Percentiles rank a stretch among this genome's conserved stretches.
phyloP scores from a whole-genome alignment of 2,113 vertebrate species.

The Esox niger region DNA sequence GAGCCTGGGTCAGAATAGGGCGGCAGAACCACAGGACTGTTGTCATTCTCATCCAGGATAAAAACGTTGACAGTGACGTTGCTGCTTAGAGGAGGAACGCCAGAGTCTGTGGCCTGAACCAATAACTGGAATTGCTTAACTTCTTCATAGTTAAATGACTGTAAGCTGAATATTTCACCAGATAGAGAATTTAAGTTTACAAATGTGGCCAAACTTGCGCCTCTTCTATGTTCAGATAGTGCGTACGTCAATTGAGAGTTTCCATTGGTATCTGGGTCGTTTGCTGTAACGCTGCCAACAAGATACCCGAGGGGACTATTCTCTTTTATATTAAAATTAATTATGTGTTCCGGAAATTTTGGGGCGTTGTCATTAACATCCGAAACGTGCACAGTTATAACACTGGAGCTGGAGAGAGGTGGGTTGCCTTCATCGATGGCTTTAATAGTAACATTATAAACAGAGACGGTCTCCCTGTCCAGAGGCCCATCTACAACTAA shows the following conservation, averaged over 20 bases:
- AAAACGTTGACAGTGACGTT: constrained; percentile 58
- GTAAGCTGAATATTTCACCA: constrained; percentile 71
- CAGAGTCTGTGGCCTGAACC: constrained; percentile 73
- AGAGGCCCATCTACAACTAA: constrained; percentile 13
- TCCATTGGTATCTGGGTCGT: background rate
- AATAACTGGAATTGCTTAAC: constrained; percentile 69
- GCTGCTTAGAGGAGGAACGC: constrained; percentile 68
- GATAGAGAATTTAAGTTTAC: background rate
- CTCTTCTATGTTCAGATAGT: background rate
- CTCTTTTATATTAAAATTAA: background rate
- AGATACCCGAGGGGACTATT: background rate
- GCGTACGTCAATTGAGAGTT: background rate
- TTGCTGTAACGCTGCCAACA: background rate
- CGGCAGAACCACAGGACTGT: constrained; percentile 23
- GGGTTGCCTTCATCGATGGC: constrained; percentile 1
- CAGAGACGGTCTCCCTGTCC: constrained; percentile 44
- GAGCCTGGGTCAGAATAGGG: constrained; percentile 54
- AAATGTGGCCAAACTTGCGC: background rate
- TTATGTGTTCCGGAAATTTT: background rate
- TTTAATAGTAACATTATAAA: background rate
- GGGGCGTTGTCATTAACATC: constrained; percentile 8
- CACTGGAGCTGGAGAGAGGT: constrained; percentile 5
- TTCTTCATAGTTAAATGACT: constrained; percentile 77
- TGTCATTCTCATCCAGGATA: constrained; percentile 65
- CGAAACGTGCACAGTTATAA: constrained; percentile 3